These are phyloP conservation scores for Drosophila carrolli DNA, from an alignment of 1,140 invertebrate genomes.

Conservation along the genomic window DNA sequence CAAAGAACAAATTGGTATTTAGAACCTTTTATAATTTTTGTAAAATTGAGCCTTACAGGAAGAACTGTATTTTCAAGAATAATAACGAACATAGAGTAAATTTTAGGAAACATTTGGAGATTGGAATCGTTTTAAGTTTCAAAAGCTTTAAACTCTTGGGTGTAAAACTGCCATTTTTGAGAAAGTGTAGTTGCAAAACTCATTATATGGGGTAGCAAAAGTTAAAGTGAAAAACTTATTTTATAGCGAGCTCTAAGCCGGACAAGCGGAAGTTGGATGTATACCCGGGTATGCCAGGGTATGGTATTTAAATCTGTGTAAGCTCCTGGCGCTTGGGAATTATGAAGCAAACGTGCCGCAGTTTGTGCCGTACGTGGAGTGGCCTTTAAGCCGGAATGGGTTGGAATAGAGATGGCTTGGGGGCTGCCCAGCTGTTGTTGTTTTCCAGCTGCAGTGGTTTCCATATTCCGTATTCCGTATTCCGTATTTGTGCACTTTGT, in stretches of 20 bases:
- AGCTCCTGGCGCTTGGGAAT: slow-evolving; percentile 54
- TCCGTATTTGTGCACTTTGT: slow-evolving; percentile 40
- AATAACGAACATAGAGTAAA: too few species aligned
- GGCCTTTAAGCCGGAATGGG: slow-evolving; percentile 19
- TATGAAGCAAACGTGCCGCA: slow-evolving; percentile 50
- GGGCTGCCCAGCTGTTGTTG: slow-evolving; percentile 8
- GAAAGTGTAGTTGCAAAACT: slow-evolving; percentile 10
- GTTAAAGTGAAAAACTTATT: slow-evolving; percentile 27
- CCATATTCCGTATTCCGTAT: slow-evolving; percentile 17
- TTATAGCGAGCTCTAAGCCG: slow-evolving; percentile 11
- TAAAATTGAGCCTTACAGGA: too few species aligned
- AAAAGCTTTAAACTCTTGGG: background rate
- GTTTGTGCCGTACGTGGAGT: slow-evolving; percentile 39
- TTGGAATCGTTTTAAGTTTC: too few species aligned
- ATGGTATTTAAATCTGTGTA: slow-evolving; percentile 58
- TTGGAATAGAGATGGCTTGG: slow-evolving; percentile 32
- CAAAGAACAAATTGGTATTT: too few species aligned
- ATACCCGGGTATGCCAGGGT: slow-evolving; percentile 18
- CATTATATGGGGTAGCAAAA: slow-evolving; percentile 10
- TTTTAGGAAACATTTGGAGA: too few species aligned
- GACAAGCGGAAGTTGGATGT: slow-evolving; percentile 9
- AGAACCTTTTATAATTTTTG: too few species aligned
- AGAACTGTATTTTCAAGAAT: too few species aligned
- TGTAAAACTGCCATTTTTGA: background rate
- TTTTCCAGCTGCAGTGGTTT: slow-evolving; percentile 9